These are phyloP conservation scores for Drosophila malerkotliana DNA, from an alignment of 1,140 invertebrate genomes.

Conservation along the genomic window DNA sequence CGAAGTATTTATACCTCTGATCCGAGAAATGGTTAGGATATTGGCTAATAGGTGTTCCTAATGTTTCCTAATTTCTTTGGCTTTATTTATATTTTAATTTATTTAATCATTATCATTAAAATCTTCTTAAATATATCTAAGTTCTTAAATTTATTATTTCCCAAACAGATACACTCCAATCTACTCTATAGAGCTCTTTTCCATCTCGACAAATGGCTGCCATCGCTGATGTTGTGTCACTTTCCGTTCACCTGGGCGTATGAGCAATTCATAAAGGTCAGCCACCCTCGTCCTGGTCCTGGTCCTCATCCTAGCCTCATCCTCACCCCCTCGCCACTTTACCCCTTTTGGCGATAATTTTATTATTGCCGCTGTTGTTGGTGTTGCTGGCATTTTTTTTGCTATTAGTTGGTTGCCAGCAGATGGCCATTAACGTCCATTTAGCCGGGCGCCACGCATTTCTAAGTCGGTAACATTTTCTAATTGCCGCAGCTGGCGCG, in stretches of 20 bases:
- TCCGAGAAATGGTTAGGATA: no score
- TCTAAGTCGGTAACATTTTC: slow-evolving; percentile 79
- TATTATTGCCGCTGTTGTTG: slow-evolving; percentile 66
- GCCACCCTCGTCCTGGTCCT: slow-evolving; percentile 4
- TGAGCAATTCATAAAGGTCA: slow-evolving; percentile 63
- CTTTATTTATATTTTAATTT: no score
- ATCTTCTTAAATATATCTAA: no score
- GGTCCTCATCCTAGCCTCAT: no score
- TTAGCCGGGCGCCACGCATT: slow-evolving; percentile 77
- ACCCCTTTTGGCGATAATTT: slow-evolving; percentile 63
- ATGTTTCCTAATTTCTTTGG: no score
- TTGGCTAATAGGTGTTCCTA: no score
- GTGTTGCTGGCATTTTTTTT: slow-evolving; percentile 29
- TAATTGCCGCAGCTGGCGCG: slow-evolving; percentile 67
- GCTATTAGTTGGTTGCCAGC: slow-evolving; percentile 75
- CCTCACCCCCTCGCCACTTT: not conserved
- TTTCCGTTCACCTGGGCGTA: slow-evolving; percentile 60
- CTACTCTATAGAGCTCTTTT: no score
- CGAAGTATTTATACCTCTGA: no score
- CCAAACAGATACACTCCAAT: no score
- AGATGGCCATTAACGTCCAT: slow-evolving; percentile 80
- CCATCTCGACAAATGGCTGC: not conserved
- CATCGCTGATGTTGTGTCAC: slow-evolving; percentile 28
- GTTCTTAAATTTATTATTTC: no score
- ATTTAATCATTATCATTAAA: no score